A percentile compares a stretch with the other conserved stretches of the same genome.
phyloP scores from a whole-genome alignment of 2,113 vertebrate genomes.

The Progne subis region DNA sequence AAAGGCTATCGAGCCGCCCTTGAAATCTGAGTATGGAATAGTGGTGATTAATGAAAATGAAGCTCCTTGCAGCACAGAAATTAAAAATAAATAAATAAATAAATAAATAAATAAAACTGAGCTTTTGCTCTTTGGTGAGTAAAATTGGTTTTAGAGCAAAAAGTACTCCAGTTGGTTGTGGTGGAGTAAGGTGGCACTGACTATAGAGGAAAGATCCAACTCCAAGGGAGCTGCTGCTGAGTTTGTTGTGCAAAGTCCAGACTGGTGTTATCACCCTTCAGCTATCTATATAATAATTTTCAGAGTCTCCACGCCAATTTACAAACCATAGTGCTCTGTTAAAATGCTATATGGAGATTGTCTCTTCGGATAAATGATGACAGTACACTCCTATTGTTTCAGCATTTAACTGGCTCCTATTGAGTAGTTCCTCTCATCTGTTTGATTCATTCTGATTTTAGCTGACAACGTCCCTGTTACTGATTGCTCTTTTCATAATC shows the following conservation, averaged over 20 bases:
- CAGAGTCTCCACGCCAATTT: neutral
- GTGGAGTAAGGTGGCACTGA: neutral
- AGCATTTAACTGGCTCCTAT: conserved; percentile 78
- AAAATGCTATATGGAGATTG: conserved; percentile 63
- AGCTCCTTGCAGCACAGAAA: neutral
- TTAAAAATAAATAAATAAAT: neutral
- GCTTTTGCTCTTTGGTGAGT: neutral
- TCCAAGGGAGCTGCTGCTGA: neutral
- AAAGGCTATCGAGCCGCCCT: rapidly evolving
- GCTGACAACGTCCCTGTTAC: conserved; percentile 73
- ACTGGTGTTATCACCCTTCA: neutral
- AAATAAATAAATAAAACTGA: neutral
- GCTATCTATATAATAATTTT: neutral
- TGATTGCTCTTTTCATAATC: conserved; percentile 74
- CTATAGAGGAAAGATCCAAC: neutral
- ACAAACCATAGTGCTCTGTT: neutral
- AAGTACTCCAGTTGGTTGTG: neutral
- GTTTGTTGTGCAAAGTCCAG: neutral
- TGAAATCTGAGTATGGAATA: neutral
- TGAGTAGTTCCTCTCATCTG: conserved; percentile 73
- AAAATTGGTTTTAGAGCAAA: neutral
- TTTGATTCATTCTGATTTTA: conserved; percentile 81
- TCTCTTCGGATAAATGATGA: conserved; percentile 73
- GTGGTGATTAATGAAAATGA: neutral
- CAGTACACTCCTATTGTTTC: conserved; percentile 73